phyloP scores from a whole-genome alignment of 1,140 invertebrate species.

The Halotydeus destructor region DNA sequence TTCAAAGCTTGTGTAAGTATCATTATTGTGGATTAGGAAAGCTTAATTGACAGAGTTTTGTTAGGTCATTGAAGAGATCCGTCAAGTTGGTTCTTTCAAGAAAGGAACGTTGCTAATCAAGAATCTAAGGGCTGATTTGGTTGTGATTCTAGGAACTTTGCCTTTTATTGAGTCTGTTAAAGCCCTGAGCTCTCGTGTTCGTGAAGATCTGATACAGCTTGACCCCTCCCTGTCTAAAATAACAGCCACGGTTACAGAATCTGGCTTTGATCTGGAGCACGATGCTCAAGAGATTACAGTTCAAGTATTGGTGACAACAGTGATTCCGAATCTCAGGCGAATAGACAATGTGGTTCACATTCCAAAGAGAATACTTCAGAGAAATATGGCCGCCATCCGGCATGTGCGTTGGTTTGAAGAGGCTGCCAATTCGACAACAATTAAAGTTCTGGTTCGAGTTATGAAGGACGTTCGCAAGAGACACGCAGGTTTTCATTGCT shows the following conservation, averaged over 20 bases:
- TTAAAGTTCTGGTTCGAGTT: constrained; percentile 81
- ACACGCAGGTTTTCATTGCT: constrained; percentile 66
- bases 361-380: constrained; percentile 45
- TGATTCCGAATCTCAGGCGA: constrained; percentile 78
- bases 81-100: constrained; percentile 90
- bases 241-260: constrained; percentile 24
- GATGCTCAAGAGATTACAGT: constrained; percentile 47
- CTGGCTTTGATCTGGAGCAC: constrained; percentile 21
- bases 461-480: constrained; percentile 67
- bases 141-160: constrained; percentile 91
- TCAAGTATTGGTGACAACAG: constrained; percentile 68
- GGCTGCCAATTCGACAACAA: constrained; percentile 82
- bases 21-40: not conserved
- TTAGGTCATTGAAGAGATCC: constrained; percentile 87
- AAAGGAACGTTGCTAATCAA: constrained; percentile 93
- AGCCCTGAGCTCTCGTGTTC: constrained; percentile 66
- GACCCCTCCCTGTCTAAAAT: constrained; percentile 27
- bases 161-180: constrained; percentile 72
- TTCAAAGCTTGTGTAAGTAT: constrained; percentile 85
- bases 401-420: constrained; percentile 96
- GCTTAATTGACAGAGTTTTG: constrained; percentile 3
- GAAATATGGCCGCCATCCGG: constrained; percentile 74
- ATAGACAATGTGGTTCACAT: constrained; percentile 69
- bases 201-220: constrained; percentile 48
- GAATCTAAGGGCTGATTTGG: constrained; percentile 84